Evolutionary conservation across 92 coral and sea anemone genomes (phyloP).

Genomic region (Scolanthus callimorphus): DNA sequence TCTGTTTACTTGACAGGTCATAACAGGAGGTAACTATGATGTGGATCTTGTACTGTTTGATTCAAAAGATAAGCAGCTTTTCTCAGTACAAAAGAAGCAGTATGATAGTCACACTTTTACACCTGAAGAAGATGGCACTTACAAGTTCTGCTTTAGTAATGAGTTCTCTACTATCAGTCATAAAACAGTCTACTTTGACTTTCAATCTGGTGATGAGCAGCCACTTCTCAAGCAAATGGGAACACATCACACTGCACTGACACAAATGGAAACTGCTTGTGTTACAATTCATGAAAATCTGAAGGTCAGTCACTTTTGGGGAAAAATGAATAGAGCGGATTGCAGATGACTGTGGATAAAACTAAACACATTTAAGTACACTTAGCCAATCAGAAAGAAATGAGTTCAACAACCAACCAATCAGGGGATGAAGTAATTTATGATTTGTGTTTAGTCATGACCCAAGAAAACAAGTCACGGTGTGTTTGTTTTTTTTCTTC

Average conservation of each 20-base stretch:
- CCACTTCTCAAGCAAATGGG: conserved; percentile 81
- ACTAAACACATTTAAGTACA: no score
- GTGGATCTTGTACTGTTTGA: conserved; percentile 87
- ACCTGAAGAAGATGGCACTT: conserved; percentile 72
- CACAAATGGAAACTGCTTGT: conserved; percentile 91
- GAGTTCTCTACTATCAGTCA: conserved; percentile 99
- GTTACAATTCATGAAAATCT: conserved; percentile 93
- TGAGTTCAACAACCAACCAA: no score
- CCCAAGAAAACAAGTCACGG: no score
- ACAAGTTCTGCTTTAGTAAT: conserved; percentile 98
- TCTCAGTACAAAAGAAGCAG: conserved; percentile 91
- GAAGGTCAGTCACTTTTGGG: no score
- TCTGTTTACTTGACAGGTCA: no score
- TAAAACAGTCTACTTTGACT: conserved; percentile 96
- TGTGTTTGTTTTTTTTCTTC: no score
- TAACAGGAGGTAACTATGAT: conserved; percentile 98
- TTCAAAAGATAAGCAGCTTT: conserved; percentile 63
- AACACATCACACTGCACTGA: conserved; percentile 87
- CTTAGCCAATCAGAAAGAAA: no score
- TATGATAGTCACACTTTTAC: conserved; percentile 87
- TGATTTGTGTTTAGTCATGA: no score
- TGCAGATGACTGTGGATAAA: no score
- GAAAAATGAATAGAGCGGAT: no score
- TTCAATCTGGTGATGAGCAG: conserved; percentile 90
- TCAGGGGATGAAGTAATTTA: no score